Conservation (phyloP, 2,797 vertebrate genomes). For the Momotus momota region DNA sequence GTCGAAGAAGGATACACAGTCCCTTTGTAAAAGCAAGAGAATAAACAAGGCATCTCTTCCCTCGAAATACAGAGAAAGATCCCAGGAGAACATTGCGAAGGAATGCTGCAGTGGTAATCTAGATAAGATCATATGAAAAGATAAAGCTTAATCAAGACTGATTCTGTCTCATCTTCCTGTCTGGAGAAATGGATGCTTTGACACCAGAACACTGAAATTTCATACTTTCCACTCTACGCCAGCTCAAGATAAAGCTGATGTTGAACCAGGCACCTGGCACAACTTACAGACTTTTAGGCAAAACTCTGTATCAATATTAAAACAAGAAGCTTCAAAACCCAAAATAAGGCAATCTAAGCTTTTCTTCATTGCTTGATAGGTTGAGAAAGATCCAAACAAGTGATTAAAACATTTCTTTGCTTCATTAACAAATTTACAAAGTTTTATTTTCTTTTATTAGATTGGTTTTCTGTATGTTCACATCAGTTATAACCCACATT, state of each 20-base stretch:
- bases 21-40: background rate
- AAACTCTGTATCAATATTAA: background rate
- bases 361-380: background rate
- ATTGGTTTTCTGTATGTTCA: slow-evolving; percentile 29
- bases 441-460: slow-evolving; percentile 64
- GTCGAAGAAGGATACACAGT: background rate
- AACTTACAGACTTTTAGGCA: background rate
- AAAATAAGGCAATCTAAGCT: background rate
- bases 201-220: background rate
- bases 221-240: background rate
- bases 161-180: background rate
- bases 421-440: slow-evolving; percentile 66
- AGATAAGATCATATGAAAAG: background rate
- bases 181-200: background rate
- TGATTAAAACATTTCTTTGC: slow-evolving; percentile 46
- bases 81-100: background rate
- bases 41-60: background rate
- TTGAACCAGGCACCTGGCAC: background rate
- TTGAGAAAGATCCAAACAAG: slow-evolving; percentile 39
- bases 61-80: background rate
- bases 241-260: background rate
- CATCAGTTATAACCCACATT: slow-evolving; percentile 42
- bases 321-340: background rate
- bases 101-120: background rate
- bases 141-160: background rate